Conservation (phyloP, 2,888 invertebrate species). For the Frankliniella intonsa region DNA sequence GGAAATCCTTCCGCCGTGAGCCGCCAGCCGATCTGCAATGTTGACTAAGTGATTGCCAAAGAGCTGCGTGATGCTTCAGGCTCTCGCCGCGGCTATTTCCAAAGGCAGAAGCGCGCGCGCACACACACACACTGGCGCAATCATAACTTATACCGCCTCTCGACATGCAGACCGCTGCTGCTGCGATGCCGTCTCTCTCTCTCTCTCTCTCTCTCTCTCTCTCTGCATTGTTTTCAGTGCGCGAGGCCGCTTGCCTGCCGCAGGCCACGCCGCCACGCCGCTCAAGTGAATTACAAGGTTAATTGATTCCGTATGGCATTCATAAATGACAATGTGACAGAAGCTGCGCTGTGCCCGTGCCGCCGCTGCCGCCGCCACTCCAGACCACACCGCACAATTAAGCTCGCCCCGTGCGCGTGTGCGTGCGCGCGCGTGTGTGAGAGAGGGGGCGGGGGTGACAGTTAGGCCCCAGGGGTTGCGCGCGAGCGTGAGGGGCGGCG, state of each 20-base stretch:
- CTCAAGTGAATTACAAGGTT: slow-evolving; percentile 17
- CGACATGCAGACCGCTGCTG: neutral
- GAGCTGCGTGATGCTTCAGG: neutral
- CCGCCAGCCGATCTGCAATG: neutral
- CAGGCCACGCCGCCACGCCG: neutral
- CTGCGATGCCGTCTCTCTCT: neutral
- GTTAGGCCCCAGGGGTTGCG: neutral
- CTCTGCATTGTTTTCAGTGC: neutral
- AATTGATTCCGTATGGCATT: slow-evolving; percentile 23
- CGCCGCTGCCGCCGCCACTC: neutral
- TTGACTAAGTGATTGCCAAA: too few species aligned
- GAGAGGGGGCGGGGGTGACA: neutral
- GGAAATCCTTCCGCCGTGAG: neutral
- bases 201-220: neutral
- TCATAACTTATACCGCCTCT: neutral
- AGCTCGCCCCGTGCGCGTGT: neutral
- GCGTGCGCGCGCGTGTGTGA: neutral
- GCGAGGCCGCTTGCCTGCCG: neutral
- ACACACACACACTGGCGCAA: neutral
- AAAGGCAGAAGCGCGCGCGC: neutral
- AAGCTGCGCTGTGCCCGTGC: neutral
- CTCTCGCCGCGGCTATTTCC: neutral
- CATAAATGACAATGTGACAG: slow-evolving; percentile 20
- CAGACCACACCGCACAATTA: neutral
- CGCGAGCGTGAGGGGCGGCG: neutral